Percentiles rank a stretch among this genome's conserved stretches.
Evolutionary conservation across 2,888 invertebrate genomes (phyloP).

Genomic region (Oligia latruncula): DNA sequence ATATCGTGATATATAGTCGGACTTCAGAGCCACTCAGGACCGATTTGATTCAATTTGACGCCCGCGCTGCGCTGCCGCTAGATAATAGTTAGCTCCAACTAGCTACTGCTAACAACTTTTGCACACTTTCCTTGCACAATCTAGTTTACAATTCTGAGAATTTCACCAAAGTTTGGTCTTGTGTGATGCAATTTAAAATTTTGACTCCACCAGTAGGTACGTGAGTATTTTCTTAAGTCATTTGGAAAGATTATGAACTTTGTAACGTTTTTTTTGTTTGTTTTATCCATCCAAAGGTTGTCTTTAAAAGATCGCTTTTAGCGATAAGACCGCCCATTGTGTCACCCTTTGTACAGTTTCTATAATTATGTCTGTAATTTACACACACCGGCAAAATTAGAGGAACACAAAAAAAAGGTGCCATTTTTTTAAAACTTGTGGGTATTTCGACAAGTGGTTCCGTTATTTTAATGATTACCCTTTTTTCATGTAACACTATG

Average conservation of each 20-base stretch:
- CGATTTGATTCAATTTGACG: conserved; percentile 56
- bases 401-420: too few relatives aligned
- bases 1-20: neutral
- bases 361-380: too few relatives aligned
- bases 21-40: conserved; percentile 15
- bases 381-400: too few relatives aligned
- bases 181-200: conserved; percentile 29
- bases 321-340: too few relatives aligned
- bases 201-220: neutral
- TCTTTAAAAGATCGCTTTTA: too few relatives aligned
- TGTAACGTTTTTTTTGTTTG: neutral
- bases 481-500: too few relatives aligned
- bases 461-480: too few relatives aligned
- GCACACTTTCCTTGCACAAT: conserved; percentile 38
- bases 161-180: conserved; percentile 10
- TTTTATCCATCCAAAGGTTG: too few relatives aligned
- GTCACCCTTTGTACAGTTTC: too few relatives aligned
- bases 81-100: conserved; percentile 46
- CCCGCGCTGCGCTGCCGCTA: conserved; percentile 23
- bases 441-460: too few relatives aligned
- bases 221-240: neutral
- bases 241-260: neutral
- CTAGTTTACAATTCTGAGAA: conserved; percentile 28
- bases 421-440: too few relatives aligned
- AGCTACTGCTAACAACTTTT: conserved; percentile 51